Evolutionary conservation across 1,140 invertebrate species (phyloP), one percentile per base, ranked within the genome.

Genomic region (Drosophila lowei): DNA sequence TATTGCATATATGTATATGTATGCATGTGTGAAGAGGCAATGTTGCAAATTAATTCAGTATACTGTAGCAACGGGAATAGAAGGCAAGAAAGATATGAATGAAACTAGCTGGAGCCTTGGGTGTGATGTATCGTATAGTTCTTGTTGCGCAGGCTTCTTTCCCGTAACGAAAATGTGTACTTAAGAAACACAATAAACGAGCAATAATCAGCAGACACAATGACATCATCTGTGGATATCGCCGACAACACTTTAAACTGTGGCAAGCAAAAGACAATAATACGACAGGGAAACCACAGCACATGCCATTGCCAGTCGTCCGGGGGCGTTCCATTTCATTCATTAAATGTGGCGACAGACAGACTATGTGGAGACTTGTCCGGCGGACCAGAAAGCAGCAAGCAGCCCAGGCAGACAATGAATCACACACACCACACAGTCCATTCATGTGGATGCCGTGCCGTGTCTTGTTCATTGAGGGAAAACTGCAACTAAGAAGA

Each of bases 331-430:
- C 62, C 77, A 78, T 81, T 86, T 86, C 81, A 86, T 86, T 86
- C 81, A 86, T 86, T 86, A 86, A 86, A 86, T 62, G 81, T 77
- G 80, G 74, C 81, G 80, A 85, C 80, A 80, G 77, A 85, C 79
- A 74, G 65, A 56, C 75, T 57, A 74, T 62, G 65, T 62, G 83
- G 74, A 71, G 70, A 86, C 66, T 66, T 65, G 25, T 28, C 54
- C 42, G 54, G 43, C 54, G 41, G 42, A 46, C 25, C 50, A 38
- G 50, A 53, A 43, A 16, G 21, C 38, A 25, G 34, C 34, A 23
- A 18, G 46, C 38, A 61, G 38, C 11, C 30, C 11, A 38, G 34
- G 11, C 34, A 38, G 11, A 38, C 34, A 38, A 38, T 38, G 34
- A 38, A 38, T 38, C 34, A 38, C 34, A 11, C 34, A 38, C 34